Base-by-base conservation (phyloP, 2,797 vertebrate species). In the Chelon auratus region DNA sequence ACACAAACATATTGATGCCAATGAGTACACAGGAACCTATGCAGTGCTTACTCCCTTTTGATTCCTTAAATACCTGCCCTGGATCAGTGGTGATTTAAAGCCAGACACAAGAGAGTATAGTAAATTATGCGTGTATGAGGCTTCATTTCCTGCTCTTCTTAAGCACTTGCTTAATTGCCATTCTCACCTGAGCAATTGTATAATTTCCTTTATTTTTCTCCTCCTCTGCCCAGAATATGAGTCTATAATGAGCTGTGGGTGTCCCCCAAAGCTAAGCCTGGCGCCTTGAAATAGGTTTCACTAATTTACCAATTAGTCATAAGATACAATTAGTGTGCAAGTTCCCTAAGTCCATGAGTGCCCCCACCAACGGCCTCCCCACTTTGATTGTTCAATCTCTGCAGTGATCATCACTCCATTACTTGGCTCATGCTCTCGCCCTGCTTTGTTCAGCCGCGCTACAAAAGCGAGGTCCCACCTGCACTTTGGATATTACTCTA, bases 221-320 rank as follows among this genome's bases (percentile, higher is more conserved):
- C 93, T 92, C 91, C 90, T 93, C 92, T 91, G 90, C 91, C 89
- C 90, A 84, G 90, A 93, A 93, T 93, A 93, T 93, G 93, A 93
- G 92, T 86, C 86, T 88, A 80, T 94, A 95, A 95, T 94, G 94
- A 94, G 94, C 93, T 94, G 86, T 82, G 93, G 90, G 92, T 92
- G 92, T 93, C 93, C 93, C 93, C 93, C 89, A 88, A 91, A 94
- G 92, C 93, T 88, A 91, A 90, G 90, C 84, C 85, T 81, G 85
- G 90, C 80, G 88, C 86, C 90, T 92, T 90, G 90, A 93, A 94
- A 94, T 92, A 93, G 92, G 89, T 94, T 94, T 93, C 87, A 84
- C 93, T 95, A 95, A 95, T 95, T 94, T 91, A 94, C 93, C 94
- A 95, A 95, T 95, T 94, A 95, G 93, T 95, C 94, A 95, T 92